Evolutionary conservation across 2,113 vertebrate genomes (phyloP).

Genomic region (Morone saxatilis): DNA sequence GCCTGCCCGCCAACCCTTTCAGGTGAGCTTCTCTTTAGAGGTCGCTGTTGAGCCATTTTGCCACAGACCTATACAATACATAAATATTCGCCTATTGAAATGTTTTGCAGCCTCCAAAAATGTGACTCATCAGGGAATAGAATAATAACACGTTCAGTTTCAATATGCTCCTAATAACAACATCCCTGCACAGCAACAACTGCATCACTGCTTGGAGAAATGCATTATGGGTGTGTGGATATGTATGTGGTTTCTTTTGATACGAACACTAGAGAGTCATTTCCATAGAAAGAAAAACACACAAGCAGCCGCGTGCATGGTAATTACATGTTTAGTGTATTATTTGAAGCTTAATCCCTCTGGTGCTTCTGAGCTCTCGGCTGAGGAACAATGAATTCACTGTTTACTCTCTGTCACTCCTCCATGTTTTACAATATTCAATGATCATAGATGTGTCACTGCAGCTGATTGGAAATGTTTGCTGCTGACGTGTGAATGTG

Average conservation of each 20-base stretch:
- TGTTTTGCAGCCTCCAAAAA: no score
- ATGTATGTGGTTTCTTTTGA: neutral
- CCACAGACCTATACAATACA: no score
- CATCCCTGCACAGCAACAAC: neutral
- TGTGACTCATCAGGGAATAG: no score
- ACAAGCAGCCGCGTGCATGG: neutral
- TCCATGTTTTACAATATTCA: neutral
- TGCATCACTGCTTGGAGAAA: neutral
- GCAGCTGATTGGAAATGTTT: neutral
- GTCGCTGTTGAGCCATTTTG: no score
- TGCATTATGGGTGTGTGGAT: neutral
- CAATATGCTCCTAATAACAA: neutral
- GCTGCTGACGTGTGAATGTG: neutral
- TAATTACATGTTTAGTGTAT: neutral
- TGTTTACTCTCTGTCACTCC: neutral
- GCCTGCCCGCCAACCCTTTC: conserved; percentile 80
- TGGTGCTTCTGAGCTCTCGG: neutral
- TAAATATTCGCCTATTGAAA: no score
- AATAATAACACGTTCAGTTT: no score
- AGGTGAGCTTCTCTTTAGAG: conserved; percentile 51
- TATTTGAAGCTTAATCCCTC: neutral
- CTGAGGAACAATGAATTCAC: neutral
- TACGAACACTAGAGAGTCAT: neutral
- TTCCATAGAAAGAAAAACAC: neutral
- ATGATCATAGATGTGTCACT: neutral